Evolutionary conservation across 2,113 vertebrate genomes (phyloP).

Genomic region (Bucco capensis): DNA sequence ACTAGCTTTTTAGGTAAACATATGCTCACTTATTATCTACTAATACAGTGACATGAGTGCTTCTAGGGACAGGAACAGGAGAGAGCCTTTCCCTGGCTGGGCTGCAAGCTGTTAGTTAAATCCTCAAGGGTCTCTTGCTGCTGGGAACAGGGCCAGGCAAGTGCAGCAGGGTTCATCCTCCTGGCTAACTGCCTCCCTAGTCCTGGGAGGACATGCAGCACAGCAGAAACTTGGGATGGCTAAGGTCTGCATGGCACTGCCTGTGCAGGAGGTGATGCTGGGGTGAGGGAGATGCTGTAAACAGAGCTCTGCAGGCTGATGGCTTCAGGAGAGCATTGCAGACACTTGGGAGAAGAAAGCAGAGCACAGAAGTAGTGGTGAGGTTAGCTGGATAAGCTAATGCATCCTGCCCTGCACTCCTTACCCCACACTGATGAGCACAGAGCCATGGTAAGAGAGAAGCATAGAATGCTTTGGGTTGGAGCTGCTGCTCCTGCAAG

Average conservation of each 20-base stretch:
- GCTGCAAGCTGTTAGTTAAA: fast-evolving
- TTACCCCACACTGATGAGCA: background rate
- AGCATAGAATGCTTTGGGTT: no score
- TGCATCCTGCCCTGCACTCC: background rate
- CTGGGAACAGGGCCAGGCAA: background rate
- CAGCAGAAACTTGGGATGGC: background rate
- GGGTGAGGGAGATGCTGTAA: background rate
- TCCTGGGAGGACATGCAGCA: background rate
- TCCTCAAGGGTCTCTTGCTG: background rate
- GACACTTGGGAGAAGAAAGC: fast-evolving
- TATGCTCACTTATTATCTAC: background rate
- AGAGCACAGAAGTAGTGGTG: background rate
- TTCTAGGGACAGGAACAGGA: background rate
- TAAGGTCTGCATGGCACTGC: background rate
- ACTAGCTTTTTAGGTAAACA: background rate
- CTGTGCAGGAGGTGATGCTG: fast-evolving
- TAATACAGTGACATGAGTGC: fast-evolving
- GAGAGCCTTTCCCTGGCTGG: background rate
- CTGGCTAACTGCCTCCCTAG: fast-evolving
- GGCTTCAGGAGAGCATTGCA: fast-evolving
- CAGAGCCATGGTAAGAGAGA: background rate
- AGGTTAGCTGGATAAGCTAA: background rate
- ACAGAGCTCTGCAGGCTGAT: background rate
- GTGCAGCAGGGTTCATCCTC: background rate
- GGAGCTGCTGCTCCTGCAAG: no score